Evolutionary conservation across 2,113 vertebrate genomes (phyloP).

Genomic region (Pandion haliaetus): DNA sequence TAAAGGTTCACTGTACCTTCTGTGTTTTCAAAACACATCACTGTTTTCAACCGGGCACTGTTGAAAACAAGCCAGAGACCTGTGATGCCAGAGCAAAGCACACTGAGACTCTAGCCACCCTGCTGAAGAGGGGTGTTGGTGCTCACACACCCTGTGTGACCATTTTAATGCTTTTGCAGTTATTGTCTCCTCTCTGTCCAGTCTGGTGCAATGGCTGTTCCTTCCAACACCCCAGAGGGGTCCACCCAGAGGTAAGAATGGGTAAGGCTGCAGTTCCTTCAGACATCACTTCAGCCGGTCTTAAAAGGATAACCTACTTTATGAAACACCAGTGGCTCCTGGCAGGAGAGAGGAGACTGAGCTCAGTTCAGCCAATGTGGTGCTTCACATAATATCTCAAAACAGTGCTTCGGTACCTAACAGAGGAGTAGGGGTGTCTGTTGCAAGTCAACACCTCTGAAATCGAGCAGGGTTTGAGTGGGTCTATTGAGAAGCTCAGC

Average conservation of each 20-base stretch:
- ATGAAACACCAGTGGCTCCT: background rate
- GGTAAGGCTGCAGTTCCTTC: background rate
- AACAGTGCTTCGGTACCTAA: background rate
- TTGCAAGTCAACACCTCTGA: background rate
- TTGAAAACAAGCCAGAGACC: background rate
- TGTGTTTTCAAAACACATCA: background rate
- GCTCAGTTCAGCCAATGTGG: background rate
- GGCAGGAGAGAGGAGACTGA: background rate
- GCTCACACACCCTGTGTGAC: no score
- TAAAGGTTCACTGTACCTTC: background rate
- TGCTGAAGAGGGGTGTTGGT: background rate
- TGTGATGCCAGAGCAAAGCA: background rate
- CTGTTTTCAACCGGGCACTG: accelerated
- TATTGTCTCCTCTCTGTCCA: background rate
- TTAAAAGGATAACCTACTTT: background rate
- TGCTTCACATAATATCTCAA: background rate
- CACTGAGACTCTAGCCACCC: background rate
- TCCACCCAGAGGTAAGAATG: accelerated
- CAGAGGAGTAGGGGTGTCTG: background rate
- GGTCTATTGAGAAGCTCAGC: background rate
- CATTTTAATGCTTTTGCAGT: background rate
- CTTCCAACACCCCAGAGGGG: background rate
- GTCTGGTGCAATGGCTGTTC: background rate
- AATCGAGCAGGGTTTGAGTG: accelerated
- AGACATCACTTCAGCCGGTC: background rate